Evolutionary conservation across 2,888 invertebrate genomes (phyloP).

Genomic region (Acrobasis repandana): DNA sequence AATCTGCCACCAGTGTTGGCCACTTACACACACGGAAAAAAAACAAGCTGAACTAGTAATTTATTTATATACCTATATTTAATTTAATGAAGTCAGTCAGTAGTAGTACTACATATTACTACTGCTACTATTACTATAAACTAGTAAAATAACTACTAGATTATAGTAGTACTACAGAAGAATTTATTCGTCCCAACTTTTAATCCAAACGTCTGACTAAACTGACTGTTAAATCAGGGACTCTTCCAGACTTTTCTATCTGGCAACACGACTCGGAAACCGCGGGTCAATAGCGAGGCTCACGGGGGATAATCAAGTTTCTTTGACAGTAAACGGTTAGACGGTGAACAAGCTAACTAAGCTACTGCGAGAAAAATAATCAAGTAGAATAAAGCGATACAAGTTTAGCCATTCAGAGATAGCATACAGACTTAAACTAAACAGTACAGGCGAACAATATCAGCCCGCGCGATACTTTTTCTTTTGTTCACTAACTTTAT

Average conservation of each 20-base stretch:
- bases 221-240: no score
- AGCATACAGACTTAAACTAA: background rate
- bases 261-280: background rate
- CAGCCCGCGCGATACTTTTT: constrained; percentile 1
- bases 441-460: background rate
- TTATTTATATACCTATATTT: no score
- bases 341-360: constrained; percentile 15
- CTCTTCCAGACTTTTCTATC: background rate
- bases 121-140: no score
- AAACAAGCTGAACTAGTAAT: no score
- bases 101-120: no score
- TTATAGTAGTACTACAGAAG: no score
- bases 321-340: constrained; percentile 25
- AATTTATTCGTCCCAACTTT: no score
- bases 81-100: no score
- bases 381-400: background rate
- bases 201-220: no score
- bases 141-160: no score
- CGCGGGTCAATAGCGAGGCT: constrained; percentile 7
- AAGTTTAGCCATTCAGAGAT: background rate
- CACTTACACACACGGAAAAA: no score
- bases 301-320: constrained; percentile 22
- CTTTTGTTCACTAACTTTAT: background rate
- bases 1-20: no score
- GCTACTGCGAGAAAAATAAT: background rate